Evolutionary conservation across 2,113 vertebrate species (phyloP).

Genomic region (Cnemophilus loriae): DNA sequence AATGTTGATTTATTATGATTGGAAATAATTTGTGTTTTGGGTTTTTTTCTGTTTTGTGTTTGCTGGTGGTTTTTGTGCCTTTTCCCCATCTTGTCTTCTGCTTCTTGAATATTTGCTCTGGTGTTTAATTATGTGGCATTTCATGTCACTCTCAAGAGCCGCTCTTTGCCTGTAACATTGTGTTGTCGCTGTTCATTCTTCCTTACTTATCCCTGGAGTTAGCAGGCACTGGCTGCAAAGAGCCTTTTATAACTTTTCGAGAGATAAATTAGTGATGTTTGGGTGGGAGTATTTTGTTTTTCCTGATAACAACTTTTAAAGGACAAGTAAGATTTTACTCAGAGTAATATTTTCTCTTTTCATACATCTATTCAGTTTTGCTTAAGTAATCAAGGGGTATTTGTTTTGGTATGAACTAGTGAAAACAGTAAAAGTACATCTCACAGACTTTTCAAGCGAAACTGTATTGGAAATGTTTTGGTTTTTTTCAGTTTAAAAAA

Average conservation of each 20-base stretch:
- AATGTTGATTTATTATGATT: background rate
- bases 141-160: background rate
- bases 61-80: background rate
- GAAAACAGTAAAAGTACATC: background rate
- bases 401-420: background rate
- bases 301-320: background rate
- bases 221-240: background rate
- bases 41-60: background rate
- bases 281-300: background rate
- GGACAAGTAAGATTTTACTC: background rate
- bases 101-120: background rate
- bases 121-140: background rate
- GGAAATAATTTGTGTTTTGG: background rate
- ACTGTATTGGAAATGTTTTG: background rate
- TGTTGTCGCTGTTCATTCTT: background rate
- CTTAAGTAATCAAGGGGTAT: background rate
- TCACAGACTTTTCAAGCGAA: background rate
- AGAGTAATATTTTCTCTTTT: background rate
- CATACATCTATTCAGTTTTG: background rate
- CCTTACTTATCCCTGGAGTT: background rate
- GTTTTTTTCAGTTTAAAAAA: background rate
- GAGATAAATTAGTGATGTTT: background rate
- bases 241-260: background rate
- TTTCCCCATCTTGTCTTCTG: background rate
- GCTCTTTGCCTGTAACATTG: background rate